phyloP scores from a whole-genome alignment of 2,113 vertebrate species.

The Coptodon rendalli region DNA sequence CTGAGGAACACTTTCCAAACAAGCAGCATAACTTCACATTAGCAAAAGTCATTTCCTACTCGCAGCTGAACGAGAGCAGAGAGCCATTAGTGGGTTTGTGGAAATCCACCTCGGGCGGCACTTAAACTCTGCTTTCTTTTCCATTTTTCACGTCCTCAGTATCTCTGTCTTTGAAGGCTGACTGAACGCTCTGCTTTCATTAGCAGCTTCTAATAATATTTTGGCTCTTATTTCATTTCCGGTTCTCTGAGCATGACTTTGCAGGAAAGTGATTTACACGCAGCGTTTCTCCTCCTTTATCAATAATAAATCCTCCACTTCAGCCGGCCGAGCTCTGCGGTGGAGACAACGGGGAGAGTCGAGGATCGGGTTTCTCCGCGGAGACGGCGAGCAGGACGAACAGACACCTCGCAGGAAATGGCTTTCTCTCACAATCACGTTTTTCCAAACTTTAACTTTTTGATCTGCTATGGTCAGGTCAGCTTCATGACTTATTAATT shows the following conservation, averaged over 20 bases:
- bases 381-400: background rate
- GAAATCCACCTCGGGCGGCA: background rate
- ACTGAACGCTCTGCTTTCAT: background rate
- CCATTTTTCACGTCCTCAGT: background rate
- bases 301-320: conserved; percentile 15
- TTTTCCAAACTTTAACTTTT: background rate
- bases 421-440: background rate
- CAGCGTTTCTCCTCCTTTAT: background rate
- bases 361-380: conserved; percentile 18
- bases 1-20: background rate
- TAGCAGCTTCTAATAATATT: background rate
- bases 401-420: background rate
- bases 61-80: background rate
- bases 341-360: background rate
- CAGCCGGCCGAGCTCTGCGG: background rate
- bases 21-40: background rate
- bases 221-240: background rate
- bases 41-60: background rate
- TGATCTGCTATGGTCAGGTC: background rate
- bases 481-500: background rate
- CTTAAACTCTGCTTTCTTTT: background rate
- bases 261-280: background rate
- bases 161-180: background rate
- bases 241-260: background rate
- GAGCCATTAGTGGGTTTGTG: conserved; percentile 19